phyloP scores from a whole-genome alignment of 2,797 vertebrate species.

The Melanotaenia nigrans region DNA sequence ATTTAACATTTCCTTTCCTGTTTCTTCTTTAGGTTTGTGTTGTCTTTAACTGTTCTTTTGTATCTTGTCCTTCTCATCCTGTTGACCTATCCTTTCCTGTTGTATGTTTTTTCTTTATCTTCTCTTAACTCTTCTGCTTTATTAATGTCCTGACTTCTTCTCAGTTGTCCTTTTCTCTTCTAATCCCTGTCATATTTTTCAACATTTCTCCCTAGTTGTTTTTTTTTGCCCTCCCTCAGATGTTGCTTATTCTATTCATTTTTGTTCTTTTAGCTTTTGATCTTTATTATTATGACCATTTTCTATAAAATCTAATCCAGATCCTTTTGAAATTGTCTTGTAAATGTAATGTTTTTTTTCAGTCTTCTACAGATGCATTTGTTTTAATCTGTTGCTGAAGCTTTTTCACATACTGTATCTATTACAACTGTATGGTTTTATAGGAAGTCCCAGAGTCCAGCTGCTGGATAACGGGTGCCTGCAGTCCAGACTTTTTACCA shows the following conservation, averaged over 20 bases:
- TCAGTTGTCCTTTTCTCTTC: not conserved
- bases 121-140: not conserved
- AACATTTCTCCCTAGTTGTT: not conserved
- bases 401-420: not conserved
- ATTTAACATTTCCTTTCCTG: not conserved
- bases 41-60: not conserved
- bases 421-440: not conserved
- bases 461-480: not conserved
- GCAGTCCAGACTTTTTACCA: not conserved
- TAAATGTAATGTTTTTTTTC: not conserved
- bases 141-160: not conserved
- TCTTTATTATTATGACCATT: not conserved
- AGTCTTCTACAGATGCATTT: not conserved
- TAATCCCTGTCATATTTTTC: slow-evolving; percentile 1
- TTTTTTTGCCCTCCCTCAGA: not conserved
- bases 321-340: not conserved
- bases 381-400: not conserved
- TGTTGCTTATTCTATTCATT: no score
- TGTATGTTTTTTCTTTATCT: not conserved
- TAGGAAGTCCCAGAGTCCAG: not conserved
- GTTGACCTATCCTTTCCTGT: not conserved
- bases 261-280: not conserved
- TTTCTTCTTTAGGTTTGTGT: not conserved
- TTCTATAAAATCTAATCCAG: not conserved
- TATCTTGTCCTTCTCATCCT: not conserved